A percentile compares a stretch with the other conserved stretches of the same genome.
These are phyloP conservation scores for Trachythela sp. DNA, from an alignment of 64 coral and sea anemone genomes.

Conservation along the genomic window DNA sequence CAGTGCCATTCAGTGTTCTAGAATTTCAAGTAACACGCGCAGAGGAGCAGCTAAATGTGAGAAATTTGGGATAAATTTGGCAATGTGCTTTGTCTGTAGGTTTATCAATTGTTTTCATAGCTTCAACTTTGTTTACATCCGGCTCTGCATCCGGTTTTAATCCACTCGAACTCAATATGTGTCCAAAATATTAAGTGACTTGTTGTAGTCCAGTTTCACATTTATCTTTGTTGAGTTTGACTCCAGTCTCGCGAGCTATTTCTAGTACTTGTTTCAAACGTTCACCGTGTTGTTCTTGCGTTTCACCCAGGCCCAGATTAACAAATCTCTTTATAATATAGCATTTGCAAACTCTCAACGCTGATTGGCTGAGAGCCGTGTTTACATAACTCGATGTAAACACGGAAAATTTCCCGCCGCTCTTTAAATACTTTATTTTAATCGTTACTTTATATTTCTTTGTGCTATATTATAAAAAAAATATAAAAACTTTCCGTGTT, in stretches of 20 bases:
- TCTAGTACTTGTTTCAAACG: neutral
- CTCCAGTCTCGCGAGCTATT: neutral
- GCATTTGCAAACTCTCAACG: too few species aligned
- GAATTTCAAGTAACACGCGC: neutral
- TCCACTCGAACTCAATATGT: neutral
- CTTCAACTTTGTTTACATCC: neutral
- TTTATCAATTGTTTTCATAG: neutral
- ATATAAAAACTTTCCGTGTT: too few species aligned
- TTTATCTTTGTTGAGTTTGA: slow-evolving; percentile 23
- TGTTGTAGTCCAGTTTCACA: neutral
- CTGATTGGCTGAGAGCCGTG: too few species aligned
- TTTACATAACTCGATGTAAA: too few species aligned
- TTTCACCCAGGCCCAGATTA: slow-evolving; percentile 20
- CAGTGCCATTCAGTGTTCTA: neutral
- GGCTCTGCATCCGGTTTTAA: slow-evolving; percentile 13
- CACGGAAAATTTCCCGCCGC: too few species aligned
- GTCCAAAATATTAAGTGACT: too few species aligned
- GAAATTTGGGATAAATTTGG: slow-evolving; percentile 2
- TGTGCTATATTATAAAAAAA: too few species aligned
- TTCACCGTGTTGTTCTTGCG: neutral
- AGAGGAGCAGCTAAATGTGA: neutral
- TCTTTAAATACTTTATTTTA: too few species aligned
- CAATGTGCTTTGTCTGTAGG: neutral
- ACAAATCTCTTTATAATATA: too few species aligned
- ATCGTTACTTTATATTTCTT: too few species aligned